Percentiles rank a stretch among this genome's conserved stretches.
Evolutionary conservation across 2,113 vertebrate genomes (phyloP).

Genomic region (Solea solea): DNA sequence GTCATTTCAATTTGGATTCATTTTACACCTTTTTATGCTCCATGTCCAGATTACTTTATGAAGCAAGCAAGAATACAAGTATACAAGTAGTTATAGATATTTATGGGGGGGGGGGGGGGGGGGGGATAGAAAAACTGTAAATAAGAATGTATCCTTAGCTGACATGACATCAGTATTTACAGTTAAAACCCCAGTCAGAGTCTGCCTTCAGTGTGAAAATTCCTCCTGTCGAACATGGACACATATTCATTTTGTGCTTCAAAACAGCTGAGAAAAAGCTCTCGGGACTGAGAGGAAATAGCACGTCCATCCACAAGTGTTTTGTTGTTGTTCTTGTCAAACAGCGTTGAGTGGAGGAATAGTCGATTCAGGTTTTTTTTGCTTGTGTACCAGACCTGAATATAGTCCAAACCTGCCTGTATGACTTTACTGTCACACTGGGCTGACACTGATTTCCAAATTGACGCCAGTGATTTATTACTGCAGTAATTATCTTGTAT

Average conservation of each 20-base stretch:
- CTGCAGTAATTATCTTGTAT: background rate
- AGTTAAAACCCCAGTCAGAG: slow-evolving; percentile 1
- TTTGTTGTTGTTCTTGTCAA: slow-evolving; percentile 9
- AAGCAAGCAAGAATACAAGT: too few relatives aligned
- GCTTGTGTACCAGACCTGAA: background rate
- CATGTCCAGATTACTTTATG: background rate
- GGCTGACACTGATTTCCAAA: background rate
- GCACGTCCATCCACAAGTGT: background rate
- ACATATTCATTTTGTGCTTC: slow-evolving; percentile 1
- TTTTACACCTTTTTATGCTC: slow-evolving; percentile 19
- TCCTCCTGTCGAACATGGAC: background rate
- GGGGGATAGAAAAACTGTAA: background rate
- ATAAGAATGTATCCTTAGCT: too few relatives aligned
- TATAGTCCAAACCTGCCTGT: background rate
- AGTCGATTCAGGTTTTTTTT: slow-evolving; percentile 9
- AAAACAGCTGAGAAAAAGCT: background rate
- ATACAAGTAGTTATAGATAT: too few relatives aligned
- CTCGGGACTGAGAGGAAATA: slow-evolving; percentile 1
- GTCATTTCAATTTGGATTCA: slow-evolving; percentile 13
- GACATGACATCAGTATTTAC: background rate
- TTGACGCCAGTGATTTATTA: slow-evolving; percentile 10
- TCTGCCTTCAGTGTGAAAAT: slow-evolving; percentile 1
- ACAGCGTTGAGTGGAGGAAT: background rate
- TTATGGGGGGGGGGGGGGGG: too few relatives aligned
- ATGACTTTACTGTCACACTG: background rate